phyloP scores from a whole-genome alignment of 1,140 invertebrate genomes.

The Penaeus japonicus region DNA sequence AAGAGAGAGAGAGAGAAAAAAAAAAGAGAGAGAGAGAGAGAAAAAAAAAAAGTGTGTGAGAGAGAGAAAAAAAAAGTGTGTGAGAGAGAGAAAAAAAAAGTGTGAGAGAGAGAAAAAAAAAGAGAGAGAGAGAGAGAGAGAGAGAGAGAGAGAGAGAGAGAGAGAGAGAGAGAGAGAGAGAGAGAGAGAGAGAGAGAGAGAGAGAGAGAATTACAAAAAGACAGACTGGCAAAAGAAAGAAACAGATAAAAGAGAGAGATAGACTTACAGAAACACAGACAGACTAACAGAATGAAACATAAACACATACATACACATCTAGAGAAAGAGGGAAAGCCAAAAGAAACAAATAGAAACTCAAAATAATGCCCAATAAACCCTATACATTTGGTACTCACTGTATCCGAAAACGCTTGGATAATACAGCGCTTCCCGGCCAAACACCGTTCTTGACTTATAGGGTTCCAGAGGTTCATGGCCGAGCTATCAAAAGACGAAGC shows the following conservation, averaged over 20 bases:
- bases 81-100: not conserved
- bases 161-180: too few species aligned
- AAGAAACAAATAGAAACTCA: not conserved
- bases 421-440: conserved; percentile 78
- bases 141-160: too few species aligned
- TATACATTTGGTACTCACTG: conserved; percentile 66
- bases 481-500: conserved; percentile 69
- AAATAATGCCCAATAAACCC: too few species aligned
- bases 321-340: not conserved
- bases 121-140: too few species aligned
- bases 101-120: not conserved
- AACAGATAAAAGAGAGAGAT: too few species aligned
- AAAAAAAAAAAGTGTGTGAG: not conserved
- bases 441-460: conserved; percentile 75
- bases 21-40: not conserved
- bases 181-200: too few species aligned
- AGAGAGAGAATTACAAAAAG: too few species aligned
- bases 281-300: not conserved
- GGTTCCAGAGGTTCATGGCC: conserved; percentile 87
- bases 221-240: too few species aligned
- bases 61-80: not conserved
- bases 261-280: not conserved
- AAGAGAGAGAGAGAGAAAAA: not conserved
- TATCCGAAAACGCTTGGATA: conserved; percentile 90
- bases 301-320: not conserved